A percentile compares a stretch with the other conserved stretches of the same genome.
phyloP scores from a whole-genome alignment of 2,113 vertebrate genomes.

The Nettapus auritus region DNA sequence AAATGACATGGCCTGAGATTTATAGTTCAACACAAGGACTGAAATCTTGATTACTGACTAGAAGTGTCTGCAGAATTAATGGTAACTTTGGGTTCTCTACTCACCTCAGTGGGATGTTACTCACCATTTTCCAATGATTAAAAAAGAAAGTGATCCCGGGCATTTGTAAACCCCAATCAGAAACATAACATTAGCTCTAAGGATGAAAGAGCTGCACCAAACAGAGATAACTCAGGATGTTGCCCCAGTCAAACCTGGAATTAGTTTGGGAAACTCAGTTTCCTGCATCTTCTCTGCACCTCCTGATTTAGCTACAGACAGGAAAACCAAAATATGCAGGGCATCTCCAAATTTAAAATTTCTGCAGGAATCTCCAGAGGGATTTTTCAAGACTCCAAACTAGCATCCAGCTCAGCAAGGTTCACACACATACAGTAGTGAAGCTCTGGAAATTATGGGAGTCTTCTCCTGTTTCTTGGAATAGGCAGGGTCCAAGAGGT shows the following conservation, averaged over 20 bases:
- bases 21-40: neutral
- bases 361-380: neutral
- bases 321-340: neutral
- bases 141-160: neutral
- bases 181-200: neutral
- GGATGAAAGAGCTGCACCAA: neutral
- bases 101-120: neutral
- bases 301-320: neutral
- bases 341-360: neutral
- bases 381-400: neutral
- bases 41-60: slow-evolving; percentile 4
- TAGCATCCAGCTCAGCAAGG: neutral
- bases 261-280: neutral
- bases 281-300: neutral
- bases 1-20: slow-evolving; percentile 19
- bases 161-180: slow-evolving; percentile 2
- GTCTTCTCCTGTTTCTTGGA: neutral
- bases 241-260: neutral
- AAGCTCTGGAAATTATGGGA: neutral
- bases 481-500: neutral
- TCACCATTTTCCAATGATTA: slow-evolving; percentile 14
- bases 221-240: neutral
- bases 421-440: neutral
- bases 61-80: neutral
- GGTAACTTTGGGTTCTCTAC: neutral